These are phyloP conservation scores for Eupithecia centaureata DNA, from an alignment of 2,888 invertebrate genomes.

Conservation along the genomic window DNA sequence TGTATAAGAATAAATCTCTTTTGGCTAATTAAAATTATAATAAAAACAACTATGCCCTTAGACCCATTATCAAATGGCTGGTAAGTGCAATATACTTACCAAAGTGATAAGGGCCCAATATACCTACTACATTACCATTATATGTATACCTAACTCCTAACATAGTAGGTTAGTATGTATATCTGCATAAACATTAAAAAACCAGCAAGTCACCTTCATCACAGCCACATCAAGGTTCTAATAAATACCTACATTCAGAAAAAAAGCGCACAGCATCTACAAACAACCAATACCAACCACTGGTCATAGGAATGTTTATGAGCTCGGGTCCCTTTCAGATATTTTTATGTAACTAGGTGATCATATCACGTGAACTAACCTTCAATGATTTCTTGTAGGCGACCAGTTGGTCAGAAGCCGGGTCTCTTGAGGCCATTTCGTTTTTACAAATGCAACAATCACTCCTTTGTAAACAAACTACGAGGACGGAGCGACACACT, in stretches of 20 bases:
- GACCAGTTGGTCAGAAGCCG: constrained; percentile 86
- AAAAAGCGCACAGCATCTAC: neutral
- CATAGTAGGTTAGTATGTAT: no score
- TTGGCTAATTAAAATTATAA: neutral
- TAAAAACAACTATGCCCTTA: neutral
- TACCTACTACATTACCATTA: neutral
- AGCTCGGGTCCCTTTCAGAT: neutral
- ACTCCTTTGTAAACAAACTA: constrained; percentile 28
- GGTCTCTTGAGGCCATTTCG: constrained; percentile 80
- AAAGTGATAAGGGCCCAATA: neutral
- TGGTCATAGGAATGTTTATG: constrained; percentile 1
- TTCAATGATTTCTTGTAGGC: constrained; percentile 84
- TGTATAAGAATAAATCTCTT: neutral
- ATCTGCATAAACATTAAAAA: no score
- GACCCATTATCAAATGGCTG: neutral
- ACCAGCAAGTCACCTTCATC: constrained; percentile 5
- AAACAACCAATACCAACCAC: neutral
- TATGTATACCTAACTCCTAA: no score
- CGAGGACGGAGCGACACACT: constrained; percentile 67
- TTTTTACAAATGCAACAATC: constrained; percentile 11
- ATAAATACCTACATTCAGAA: neutral
- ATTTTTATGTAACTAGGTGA: constrained; percentile 5
- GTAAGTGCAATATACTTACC: neutral
- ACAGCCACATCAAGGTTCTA: neutral
- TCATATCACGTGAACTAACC: constrained; percentile 72